These are phyloP conservation scores for Astropecten irregularis DNA, from an alignment of 53 echinoderm and acorn worm species.

Conservation along the genomic window DNA sequence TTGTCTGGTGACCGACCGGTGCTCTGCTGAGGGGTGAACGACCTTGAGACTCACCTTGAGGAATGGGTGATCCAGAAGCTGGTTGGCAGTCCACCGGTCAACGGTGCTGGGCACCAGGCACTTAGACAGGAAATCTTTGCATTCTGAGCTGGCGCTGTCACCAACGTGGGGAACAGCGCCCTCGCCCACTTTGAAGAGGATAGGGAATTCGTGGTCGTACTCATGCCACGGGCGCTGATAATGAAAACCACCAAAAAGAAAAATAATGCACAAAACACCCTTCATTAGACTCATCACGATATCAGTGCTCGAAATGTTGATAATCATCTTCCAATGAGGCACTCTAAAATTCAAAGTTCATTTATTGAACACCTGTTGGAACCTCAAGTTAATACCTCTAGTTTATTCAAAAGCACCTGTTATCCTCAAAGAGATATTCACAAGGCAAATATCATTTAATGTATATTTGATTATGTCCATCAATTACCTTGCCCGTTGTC, in stretches of 20 bases:
- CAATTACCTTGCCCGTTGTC: slow-evolving; percentile 96
- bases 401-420: too few species aligned
- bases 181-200: slow-evolving; percentile 97
- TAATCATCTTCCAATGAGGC: too few species aligned
- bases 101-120: slow-evolving; percentile 72
- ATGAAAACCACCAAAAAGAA: not conserved
- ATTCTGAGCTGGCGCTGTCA: slow-evolving; percentile 74
- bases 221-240: slow-evolving; percentile 98
- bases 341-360: too few species aligned
- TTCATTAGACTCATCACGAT: not conserved
- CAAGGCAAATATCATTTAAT: too few species aligned
- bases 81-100: slow-evolving; percentile 81
- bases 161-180: slow-evolving; percentile 79
- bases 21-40: too few species aligned
- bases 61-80: slow-evolving; percentile 87
- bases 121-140: slow-evolving; percentile 79
- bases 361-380: too few species aligned
- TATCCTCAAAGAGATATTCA: too few species aligned
- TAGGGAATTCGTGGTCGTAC: slow-evolving; percentile 87
- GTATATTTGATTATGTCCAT: too few species aligned
- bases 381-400: too few species aligned
- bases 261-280: not conserved
- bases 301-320: too few species aligned
- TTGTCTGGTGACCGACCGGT: too few species aligned
- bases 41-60: slow-evolving; percentile 84